phyloP scores from a whole-genome alignment of 2,113 vertebrate species.

The Pelmatolapia mariae region DNA sequence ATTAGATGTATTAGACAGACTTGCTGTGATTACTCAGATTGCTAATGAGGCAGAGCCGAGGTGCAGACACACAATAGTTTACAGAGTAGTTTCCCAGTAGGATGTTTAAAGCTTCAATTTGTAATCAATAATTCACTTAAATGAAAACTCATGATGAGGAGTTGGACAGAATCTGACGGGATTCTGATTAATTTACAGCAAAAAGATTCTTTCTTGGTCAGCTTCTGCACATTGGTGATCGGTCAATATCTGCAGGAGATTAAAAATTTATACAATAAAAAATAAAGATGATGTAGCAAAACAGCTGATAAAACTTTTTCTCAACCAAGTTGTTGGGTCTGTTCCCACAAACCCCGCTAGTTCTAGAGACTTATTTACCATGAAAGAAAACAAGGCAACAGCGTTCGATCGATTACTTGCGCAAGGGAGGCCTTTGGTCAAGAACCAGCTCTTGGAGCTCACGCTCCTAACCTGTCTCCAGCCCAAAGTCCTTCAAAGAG shows the following conservation, averaged over 20 bases:
- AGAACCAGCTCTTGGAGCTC: too few species aligned
- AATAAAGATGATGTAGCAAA: background rate
- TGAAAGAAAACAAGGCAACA: too few species aligned
- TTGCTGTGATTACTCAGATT: background rate
- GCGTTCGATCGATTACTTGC: too few species aligned
- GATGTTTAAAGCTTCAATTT: background rate
- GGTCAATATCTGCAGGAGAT: background rate
- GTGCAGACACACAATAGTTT: background rate
- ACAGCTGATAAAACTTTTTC: background rate
- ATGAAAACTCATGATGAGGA: background rate
- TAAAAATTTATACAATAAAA: background rate
- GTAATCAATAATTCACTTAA: background rate
- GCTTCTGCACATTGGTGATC: background rate
- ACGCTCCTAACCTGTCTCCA: too few species aligned
- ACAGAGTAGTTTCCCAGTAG: background rate
- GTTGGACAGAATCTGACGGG: background rate
- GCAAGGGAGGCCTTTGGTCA: too few species aligned
- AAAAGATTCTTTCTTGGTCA: background rate
- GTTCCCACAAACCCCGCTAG: too few species aligned
- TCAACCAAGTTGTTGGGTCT: too few species aligned
- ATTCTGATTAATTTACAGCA: background rate
- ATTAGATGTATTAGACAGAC: background rate
- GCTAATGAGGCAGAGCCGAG: background rate
- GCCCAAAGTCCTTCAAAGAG: too few species aligned
- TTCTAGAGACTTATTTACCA: too few species aligned